Evolutionary conservation across 2,797 vertebrate genomes (phyloP), one percentile per base, ranked within the genome.

Genomic region (Acanthurus tractus): DNA sequence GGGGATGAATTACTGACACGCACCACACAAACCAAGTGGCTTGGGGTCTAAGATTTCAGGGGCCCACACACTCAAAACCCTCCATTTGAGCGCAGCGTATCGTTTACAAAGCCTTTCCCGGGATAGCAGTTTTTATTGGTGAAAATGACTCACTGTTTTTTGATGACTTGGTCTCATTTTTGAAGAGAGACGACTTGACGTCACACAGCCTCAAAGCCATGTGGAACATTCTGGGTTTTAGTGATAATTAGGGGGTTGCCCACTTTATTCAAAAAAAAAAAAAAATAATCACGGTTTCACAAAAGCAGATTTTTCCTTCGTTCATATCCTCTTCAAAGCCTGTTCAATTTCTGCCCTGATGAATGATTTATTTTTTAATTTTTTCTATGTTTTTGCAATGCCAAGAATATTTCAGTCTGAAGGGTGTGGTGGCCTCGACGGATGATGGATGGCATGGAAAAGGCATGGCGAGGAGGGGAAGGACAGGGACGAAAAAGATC

Each of bases 191-290:
- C 46, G 44, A 68, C 81, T 88, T 63, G 62, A 81, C 75, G 78
- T 91, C 88, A 87, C 63, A 20, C 74, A 45, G 70, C 83, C 82
- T 80, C 78, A 79, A 73, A 88, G 81, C 78, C 76, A 46, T 78
- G 79, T 83, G 89, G 91, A 92, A 91, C 71, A 74, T 83, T 93
- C 70, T 79, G 82, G 89, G 87, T 78, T 88, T 90, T 66, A 84
- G 86, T 14, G 69, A 92, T 93, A 93, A 94, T 94, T 89, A 91
- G 78, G 91, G 92, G 88, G 89, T 93, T 92, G 89, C 89, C 89
- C 92, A 78, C 63, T 84, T 54, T 89, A 57, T 82, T 56, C 48
- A 55, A 13, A 64, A 69, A 71, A 79, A 72, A 72, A 70, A 77
- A 67, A 69, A 71, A 80, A 87, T 83, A 85, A 78, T 90, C 82